Conservation (phyloP, 2,888 invertebrate species). For the Trisateles emortualis region DNA sequence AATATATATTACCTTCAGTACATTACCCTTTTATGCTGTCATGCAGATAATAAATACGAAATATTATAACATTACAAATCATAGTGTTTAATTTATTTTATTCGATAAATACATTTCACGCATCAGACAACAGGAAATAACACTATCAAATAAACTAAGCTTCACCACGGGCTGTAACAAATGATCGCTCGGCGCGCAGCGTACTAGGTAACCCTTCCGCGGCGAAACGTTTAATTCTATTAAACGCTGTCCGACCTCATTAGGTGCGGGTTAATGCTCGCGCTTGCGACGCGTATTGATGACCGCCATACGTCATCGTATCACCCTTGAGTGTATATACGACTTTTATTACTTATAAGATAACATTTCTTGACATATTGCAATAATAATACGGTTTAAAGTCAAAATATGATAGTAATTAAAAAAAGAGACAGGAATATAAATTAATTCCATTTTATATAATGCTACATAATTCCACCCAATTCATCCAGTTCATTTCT, state of each 20-base stretch:
- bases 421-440: too few species aligned
- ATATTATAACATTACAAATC: not conserved
- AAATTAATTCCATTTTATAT: too few species aligned
- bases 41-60: not conserved
- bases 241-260: constrained; percentile 77
- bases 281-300: constrained; percentile 75
- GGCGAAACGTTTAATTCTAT: constrained; percentile 77
- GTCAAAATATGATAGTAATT: not conserved
- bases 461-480: too few species aligned
- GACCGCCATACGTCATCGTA: constrained; percentile 76
- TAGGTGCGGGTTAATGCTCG: constrained; percentile 75
- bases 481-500: too few species aligned
- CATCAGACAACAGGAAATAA: constrained; percentile 36
- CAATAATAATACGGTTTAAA: too few species aligned
- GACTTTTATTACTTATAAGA: not conserved
- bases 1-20: too few species aligned
- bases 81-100: not conserved
- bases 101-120: constrained; percentile 4
- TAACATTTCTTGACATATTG: not conserved
- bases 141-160: constrained; percentile 27
- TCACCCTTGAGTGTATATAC: constrained; percentile 51
- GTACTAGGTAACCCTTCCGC: constrained; percentile 46
- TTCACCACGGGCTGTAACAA: constrained; percentile 43
- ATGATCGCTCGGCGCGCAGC: constrained; percentile 23
- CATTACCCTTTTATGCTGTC: too few species aligned